Evolutionary conservation across 92 coral and sea anemone genomes (phyloP).

Genomic region (Pocillopora meandrina): DNA sequence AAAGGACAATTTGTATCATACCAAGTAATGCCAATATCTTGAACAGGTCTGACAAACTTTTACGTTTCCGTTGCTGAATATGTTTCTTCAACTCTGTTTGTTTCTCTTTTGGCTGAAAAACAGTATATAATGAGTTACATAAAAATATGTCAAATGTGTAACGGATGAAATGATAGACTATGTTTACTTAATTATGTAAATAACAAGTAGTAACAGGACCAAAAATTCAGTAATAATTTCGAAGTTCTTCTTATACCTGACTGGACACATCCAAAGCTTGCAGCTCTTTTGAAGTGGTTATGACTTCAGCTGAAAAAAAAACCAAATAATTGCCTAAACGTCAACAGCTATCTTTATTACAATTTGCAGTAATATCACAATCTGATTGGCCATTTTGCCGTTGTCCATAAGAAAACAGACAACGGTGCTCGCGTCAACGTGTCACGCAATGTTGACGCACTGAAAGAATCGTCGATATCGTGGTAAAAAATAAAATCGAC

Average conservation of each 20-base stretch:
- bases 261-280: constrained; percentile 80
- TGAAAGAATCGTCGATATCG: too few species aligned
- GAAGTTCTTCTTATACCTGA: constrained; percentile 52
- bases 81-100: constrained; percentile 77
- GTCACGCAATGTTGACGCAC: too few species aligned
- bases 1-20: constrained; percentile 25
- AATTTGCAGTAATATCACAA: too few species aligned
- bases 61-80: constrained; percentile 88
- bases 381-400: too few species aligned
- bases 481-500: too few species aligned
- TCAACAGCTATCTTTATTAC: neutral
- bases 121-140: neutral
- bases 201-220: neutral
- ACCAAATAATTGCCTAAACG: neutral
- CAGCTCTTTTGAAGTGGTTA: constrained; percentile 66
- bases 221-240: neutral
- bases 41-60: constrained; percentile 89
- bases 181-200: too few species aligned
- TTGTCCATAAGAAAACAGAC: too few species aligned
- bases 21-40: constrained; percentile 81
- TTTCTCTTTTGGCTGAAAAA: constrained; percentile 82
- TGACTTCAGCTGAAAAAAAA: constrained; percentile 71
- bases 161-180: neutral
- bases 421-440: too few species aligned
- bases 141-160: neutral